A percentile compares a stretch with the other conserved stretches of the same genome.
These are phyloP conservation scores for Actinia equina DNA, from an alignment of 64 coral and sea anemone genomes.

Conservation along the genomic window DNA sequence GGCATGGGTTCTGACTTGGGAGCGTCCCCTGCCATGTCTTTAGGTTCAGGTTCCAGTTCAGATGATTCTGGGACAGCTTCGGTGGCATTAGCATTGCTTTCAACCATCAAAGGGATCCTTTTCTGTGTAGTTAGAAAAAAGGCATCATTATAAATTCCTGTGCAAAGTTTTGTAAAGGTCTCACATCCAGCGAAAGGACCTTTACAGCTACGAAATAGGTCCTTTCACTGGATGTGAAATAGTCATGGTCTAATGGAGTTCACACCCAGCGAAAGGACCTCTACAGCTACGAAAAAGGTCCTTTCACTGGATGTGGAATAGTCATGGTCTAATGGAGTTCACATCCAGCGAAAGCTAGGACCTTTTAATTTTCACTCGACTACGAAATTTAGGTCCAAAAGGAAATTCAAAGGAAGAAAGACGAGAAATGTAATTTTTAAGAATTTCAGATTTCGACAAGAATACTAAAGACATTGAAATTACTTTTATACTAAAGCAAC, in stretches of 20 bases:
- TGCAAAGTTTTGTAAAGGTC: no score
- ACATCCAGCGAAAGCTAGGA: no score
- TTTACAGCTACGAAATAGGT: no score
- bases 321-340: no score
- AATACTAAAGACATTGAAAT: not conserved
- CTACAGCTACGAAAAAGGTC: no score
- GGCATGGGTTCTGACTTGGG: not conserved
- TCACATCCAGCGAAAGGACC: not conserved
- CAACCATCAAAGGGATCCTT: slow-evolving; percentile 3
- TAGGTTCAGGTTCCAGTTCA: slow-evolving; percentile 38
- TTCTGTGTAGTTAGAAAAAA: not conserved
- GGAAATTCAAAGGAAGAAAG: no score
- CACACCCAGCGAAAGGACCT: no score
- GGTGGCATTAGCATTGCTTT: slow-evolving; percentile 3
- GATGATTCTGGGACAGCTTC: slow-evolving; percentile 38
- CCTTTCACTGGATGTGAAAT: no score
- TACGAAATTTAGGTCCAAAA: not conserved
- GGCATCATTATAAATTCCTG: not conserved
- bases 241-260: no score
- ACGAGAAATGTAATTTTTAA: no score
- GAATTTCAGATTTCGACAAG: not conserved
- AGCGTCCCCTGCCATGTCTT: not conserved
- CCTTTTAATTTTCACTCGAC: no score
- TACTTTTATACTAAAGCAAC: not conserved
- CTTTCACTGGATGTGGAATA: no score